Evolutionary conservation across 1,140 invertebrate genomes (phyloP), one percentile per base, ranked within the genome.

Genomic region (Ruditapes philippinarum): DNA sequence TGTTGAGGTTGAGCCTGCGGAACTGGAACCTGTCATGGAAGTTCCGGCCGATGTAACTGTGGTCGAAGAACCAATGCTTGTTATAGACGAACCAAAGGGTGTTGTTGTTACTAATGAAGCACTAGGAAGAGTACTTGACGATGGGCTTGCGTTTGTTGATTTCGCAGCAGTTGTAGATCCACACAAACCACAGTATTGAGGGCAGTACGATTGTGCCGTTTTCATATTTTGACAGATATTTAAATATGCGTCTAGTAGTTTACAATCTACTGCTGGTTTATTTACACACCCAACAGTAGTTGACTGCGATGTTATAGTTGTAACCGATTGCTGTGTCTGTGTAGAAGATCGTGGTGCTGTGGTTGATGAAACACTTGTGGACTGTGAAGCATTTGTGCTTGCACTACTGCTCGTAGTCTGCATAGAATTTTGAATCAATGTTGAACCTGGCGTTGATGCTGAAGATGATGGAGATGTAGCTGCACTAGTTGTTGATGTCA

Each of bases 201-300:
- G 40, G 38, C 60, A 84, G 33, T 84, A 84, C 42, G 38, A 14
- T n/a, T 49, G 65, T 22, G 81, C 62, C n/a, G 62, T 19, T 31
- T 28, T 70, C 22, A 28, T 38, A 42, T 84, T 28, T 12, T 45
- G 57, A 33, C 62, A 84, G 12, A 84, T 31, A 19, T 84, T 60
- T 19, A 84, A 49, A n/a, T 60, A 68, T 25, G 62, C 33, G 28
- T 70, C 45, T 19, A 84, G 81, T 84, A 84, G 33, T 17, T 84
- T 42, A 33, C 81, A 84, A 51, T 84, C 65, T 25, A 84, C 45
- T 19, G 19, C 40, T 33, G n/a, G 60, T 33, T 70, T 84, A 62
- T 84, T 40, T 19, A 36, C 31, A 51, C 81, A 84, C n/a, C 28
- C 22, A 25, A 0, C 12, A 28, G 68, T 74, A 51, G 83, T 60